Evolutionary conservation across 2,888 invertebrate genomes (phyloP), one percentile per base, ranked within the genome.

Genomic region (Aproaerema taeniolella): DNA sequence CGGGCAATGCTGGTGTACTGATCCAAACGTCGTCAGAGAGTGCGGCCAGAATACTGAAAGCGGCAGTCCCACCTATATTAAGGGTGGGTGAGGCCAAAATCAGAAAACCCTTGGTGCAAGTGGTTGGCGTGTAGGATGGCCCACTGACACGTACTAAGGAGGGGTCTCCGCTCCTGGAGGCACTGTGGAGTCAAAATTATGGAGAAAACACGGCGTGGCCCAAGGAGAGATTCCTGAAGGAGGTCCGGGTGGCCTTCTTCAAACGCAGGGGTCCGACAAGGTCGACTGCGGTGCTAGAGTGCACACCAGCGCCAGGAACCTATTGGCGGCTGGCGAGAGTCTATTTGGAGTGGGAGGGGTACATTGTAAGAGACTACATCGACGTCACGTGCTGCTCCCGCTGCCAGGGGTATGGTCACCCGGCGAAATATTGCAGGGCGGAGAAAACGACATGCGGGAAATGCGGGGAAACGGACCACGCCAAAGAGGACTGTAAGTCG

Each of bases 351-450:
- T 46, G 45, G 48, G 42, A 42, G 3, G 24, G 26, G 17, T 35
- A 33, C 2, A 37, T 42, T 1, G 39, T 46, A 0, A 13, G 28
- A 1, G 53, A 52, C 31, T 45, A 37, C 6, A 6, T 50, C 0
- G 5, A 29, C 1, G 46, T 43, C 0, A 50, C 50, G 0, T 54
- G 52, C 41, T 56, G 53, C 38, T 28, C 3, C 0, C 56, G 47
- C 3, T 67, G 67, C 31, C 67, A 67, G 11, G 46, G 47, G 1
- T 63, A 61, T 13, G 65, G 64, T 0, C 59, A 67, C 47, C 60
- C 59, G 0, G 61, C 54, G 1, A 53, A 54, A 1, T 50, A 45
- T 16, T 63, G 60, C 30, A 9, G 48, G 2, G 41, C 53, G 0
- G 24, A 15, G 1, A 26, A 28, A 0, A 14, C 9, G 1, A 41